A percentile compares a stretch with the other conserved stretches of the same genome.
Evolutionary conservation across 2,888 invertebrate species (phyloP).

Genomic region (Molanna angustata): DNA sequence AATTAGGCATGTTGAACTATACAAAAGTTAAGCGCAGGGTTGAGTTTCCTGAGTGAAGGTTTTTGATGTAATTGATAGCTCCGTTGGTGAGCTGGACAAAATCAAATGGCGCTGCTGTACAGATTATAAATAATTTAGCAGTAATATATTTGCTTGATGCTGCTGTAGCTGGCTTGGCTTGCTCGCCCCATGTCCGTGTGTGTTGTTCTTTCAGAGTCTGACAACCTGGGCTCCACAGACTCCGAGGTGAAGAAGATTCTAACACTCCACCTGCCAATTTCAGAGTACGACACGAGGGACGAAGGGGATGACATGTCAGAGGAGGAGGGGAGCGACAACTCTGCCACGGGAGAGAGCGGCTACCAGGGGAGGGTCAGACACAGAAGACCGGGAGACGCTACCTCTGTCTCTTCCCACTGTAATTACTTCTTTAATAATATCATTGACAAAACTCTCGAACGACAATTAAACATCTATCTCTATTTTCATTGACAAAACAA

Average conservation of each 20-base stretch:
- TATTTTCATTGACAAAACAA: no score
- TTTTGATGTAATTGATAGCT: no score
- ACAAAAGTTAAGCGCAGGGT: no score
- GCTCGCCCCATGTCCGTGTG: constrained; percentile 22
- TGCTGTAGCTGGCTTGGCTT: constrained; percentile 27
- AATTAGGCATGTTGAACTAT: no score
- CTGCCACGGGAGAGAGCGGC: constrained; percentile 42
- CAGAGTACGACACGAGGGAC: constrained; percentile 85
- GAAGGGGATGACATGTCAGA: constrained; percentile 77
- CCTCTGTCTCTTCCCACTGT: constrained; percentile 31
- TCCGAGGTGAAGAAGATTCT: constrained; percentile 92
- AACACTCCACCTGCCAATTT: constrained; percentile 90
- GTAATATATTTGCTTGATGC: neutral
- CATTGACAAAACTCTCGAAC: no score
- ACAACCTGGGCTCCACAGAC: constrained; percentile 93
- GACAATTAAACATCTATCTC: no score
- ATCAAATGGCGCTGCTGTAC: no score
- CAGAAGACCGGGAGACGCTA: constrained; percentile 35
- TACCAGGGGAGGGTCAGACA: constrained; percentile 45
- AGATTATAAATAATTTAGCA: no score
- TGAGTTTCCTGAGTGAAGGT: no score
- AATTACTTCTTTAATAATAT: constrained; percentile 7
- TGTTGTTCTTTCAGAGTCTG: constrained; percentile 68
- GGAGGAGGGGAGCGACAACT: constrained; percentile 59
- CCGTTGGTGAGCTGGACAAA: no score